phyloP scores from a whole-genome alignment of 1,140 invertebrate species.

The Zeugodacus cucurbitae region DNA sequence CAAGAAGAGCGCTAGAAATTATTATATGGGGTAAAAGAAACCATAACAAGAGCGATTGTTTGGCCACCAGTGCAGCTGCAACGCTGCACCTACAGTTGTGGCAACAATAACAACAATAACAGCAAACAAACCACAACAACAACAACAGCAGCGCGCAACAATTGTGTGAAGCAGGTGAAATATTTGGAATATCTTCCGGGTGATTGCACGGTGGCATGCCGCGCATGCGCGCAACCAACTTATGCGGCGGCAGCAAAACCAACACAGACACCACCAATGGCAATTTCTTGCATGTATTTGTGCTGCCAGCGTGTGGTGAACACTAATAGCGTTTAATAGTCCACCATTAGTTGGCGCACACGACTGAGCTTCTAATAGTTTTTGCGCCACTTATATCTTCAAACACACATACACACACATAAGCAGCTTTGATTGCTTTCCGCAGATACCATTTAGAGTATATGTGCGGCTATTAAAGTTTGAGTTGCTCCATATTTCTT shows the following conservation, averaged over 20 bases:
- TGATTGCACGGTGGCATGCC: constrained; percentile 38
- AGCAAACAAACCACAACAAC: background rate
- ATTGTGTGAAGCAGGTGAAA: constrained; percentile 44
- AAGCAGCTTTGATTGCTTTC: background rate
- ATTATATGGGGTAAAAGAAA: constrained; percentile 30
- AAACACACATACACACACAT: too few relatives aligned
- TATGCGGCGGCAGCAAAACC: background rate
- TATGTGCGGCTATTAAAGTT: background rate
- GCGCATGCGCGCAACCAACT: constrained; percentile 18
- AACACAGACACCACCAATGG: background rate
- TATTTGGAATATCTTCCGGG: constrained; percentile 47
- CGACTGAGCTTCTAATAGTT: constrained; percentile 3
- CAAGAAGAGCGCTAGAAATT: background rate
- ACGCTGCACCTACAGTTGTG: background rate
- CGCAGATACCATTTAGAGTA: background rate
- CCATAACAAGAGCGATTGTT: constrained; percentile 18
- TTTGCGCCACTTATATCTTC: background rate
- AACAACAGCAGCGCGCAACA: background rate
- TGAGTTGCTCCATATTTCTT: background rate
- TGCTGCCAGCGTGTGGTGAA: background rate
- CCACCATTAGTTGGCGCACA: constrained; percentile 13
- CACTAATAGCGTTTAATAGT: constrained; percentile 25
- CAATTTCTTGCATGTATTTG: background rate
- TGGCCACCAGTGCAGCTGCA: background rate
- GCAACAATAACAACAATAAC: background rate